Evolutionary conservation across 1,140 invertebrate species (phyloP).

Genomic region (Leguminivora glycinivorella): DNA sequence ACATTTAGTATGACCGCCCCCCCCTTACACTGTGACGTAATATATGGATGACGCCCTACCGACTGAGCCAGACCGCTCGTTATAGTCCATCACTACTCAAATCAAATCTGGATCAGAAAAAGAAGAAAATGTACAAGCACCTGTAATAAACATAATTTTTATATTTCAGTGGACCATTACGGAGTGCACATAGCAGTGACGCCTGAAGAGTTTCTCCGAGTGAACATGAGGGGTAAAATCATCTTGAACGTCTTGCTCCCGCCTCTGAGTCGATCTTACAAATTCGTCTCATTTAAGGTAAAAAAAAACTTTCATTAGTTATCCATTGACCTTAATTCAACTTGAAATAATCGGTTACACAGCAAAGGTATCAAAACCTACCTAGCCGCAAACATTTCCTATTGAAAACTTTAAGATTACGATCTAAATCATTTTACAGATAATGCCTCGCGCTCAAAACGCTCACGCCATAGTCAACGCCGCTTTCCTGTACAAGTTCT

Average conservation of each 20-base stretch:
- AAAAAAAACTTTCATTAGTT: too few relatives aligned
- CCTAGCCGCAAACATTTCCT: not conserved
- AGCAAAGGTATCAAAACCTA: too few relatives aligned
- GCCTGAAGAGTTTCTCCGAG: slow-evolving; percentile 39
- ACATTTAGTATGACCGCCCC: too few relatives aligned
- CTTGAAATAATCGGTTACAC: too few relatives aligned
- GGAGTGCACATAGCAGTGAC: slow-evolving; percentile 24
- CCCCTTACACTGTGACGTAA: too few relatives aligned
- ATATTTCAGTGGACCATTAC: slow-evolving; percentile 4
- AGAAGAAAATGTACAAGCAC: too few relatives aligned
- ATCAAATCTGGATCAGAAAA: too few relatives aligned
- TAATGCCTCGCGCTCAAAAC: slow-evolving; percentile 55
- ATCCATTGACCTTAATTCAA: too few relatives aligned
- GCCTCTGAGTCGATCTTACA: slow-evolving; percentile 32
- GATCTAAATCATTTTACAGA: slow-evolving; percentile 37
- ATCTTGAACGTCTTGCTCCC: slow-evolving; percentile 49
- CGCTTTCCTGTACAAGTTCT: slow-evolving; percentile 51
- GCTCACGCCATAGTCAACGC: slow-evolving; percentile 53
- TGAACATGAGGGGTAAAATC: slow-evolving; percentile 51
- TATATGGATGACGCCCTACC: too few relatives aligned
- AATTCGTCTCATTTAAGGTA: slow-evolving; percentile 20
- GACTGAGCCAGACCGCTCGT: too few relatives aligned
- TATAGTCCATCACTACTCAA: too few relatives aligned
- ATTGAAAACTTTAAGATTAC: not conserved
- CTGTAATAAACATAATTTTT: not conserved